Evolutionary conservation across 2,113 vertebrate genomes (phyloP).

Genomic region (Puntigrus tetrazona): DNA sequence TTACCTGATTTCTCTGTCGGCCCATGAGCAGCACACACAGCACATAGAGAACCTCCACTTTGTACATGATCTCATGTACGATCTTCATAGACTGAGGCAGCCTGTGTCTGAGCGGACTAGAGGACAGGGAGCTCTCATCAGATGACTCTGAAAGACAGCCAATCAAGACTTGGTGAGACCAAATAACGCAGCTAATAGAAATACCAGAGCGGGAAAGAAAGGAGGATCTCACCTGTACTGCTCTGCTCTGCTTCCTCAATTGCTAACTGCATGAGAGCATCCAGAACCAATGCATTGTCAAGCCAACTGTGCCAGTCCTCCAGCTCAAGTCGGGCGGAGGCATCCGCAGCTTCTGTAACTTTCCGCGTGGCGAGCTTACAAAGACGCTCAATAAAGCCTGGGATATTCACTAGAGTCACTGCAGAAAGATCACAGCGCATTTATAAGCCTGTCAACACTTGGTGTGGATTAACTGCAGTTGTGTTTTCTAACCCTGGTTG

Average conservation of each 20-base stretch:
- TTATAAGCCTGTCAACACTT: neutral
- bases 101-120: slow-evolving; percentile 84
- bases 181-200: neutral
- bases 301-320: slow-evolving; percentile 99
- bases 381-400: slow-evolving; percentile 92
- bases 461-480: neutral
- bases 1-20: slow-evolving; percentile 95
- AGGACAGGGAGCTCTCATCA: slow-evolving; percentile 88
- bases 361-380: slow-evolving; percentile 95
- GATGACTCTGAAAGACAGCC: slow-evolving; percentile 81
- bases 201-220: neutral
- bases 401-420: slow-evolving; percentile 95
- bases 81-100: slow-evolving; percentile 99
- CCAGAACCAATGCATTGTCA: slow-evolving; percentile 92
- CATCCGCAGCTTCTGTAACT: slow-evolving; percentile 90
- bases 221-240: slow-evolving; percentile 81
- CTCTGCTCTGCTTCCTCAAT: slow-evolving; percentile 94
- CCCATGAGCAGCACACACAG: slow-evolving; percentile 97
- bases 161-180: neutral
- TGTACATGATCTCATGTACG: slow-evolving; percentile 99
- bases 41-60: slow-evolving; percentile 96
- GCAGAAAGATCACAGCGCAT: neutral
- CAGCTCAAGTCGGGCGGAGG: slow-evolving; percentile 90
- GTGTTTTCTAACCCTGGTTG: slow-evolving; percentile 85
- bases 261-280: slow-evolving; percentile 96